Evolutionary conservation across 1,140 invertebrate genomes (phyloP), one percentile per base, ranked within the genome.

Genomic region (Sarcophaga bullata): DNA sequence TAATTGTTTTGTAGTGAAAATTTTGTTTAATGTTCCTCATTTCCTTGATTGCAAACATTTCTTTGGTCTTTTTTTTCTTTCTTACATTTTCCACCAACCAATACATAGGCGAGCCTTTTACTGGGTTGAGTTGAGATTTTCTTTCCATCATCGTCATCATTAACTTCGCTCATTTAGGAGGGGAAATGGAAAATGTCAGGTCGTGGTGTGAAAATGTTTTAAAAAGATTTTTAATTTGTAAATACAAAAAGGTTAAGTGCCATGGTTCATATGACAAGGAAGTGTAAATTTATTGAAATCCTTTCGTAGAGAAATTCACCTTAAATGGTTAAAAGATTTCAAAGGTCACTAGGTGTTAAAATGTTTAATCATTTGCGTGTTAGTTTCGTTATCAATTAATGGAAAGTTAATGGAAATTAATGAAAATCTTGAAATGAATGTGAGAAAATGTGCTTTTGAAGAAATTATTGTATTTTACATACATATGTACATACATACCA

Each of bases 11-110:
- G 19, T 19, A 68, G 62, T 68, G 62, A 68, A 68, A 68, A 68
- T 19, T 68, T 68, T 68, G 17, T 68, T 68, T 68, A 68, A 68
- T 68, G 62, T 68, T 68, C n/a, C 62, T 68, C 62, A 68, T 68
- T 68, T 68, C 62, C 62, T 68, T 68, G 62, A 68, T 68, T 68
- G 62, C 62, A 58, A 15, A 58, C 54, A 58, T 58, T 58, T 58
- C 62, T 68, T 68, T 68, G 17, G 19, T 68, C 4, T 68, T 19
- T 68, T 68, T n/a, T 68, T 8, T 68, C 6, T 13, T 15, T 8
- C 19, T 19, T 68, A 17, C 19, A 19, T 68, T 68, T 68, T 62
- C 9, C 11, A 37, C 25, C 25, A 37, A 37, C 25, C 25, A 37
- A 37, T 37, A 37, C 25, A 37, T 1, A 37, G 25, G 4, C 25